A percentile compares a stretch with the other conserved stretches of the same genome.
phyloP scores from a whole-genome alignment of 2,888 invertebrate genomes.

The Polymixis lichenea region DNA sequence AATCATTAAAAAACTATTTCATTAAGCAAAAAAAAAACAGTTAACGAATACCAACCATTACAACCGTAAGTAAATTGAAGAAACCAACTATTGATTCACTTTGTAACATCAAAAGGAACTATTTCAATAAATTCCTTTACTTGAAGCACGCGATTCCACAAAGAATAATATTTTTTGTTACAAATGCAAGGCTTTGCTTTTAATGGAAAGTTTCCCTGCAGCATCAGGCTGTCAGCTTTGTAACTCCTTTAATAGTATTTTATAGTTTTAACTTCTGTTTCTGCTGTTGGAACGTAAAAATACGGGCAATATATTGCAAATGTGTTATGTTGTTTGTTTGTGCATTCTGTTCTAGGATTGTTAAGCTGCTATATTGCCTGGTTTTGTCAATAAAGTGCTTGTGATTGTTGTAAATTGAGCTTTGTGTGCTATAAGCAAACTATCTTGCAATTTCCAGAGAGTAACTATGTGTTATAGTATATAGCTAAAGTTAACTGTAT shows the following conservation, averaged over 20 bases:
- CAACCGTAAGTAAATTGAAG: conserved; percentile 11
- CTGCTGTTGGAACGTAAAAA: conserved; percentile 44
- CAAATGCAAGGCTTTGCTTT: conserved; percentile 64
- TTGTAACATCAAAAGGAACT: conserved; percentile 47
- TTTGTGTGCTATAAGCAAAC: neutral
- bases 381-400: neutral
- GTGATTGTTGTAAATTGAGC: neutral
- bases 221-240: conserved; percentile 63
- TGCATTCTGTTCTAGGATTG: neutral
- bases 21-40: neutral
- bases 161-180: conserved; percentile 66
- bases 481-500: too few relatives aligned
- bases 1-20: conserved; percentile 1
- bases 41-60: neutral
- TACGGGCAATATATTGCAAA: conserved; percentile 43
- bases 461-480: neutral
- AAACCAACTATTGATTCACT: conserved; percentile 46
- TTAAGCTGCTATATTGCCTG: neutral
- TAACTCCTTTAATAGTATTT: conserved; percentile 66
- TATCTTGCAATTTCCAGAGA: neutral
- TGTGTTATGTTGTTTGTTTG: conserved; percentile 31
- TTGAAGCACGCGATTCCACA: conserved; percentile 43
- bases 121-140: conserved; percentile 58
- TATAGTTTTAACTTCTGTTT: conserved; percentile 64
- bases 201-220: conserved; percentile 67